Evolutionary conservation across 2,797 vertebrate genomes (phyloP).

Genomic region (Masticophis lateralis): DNA sequence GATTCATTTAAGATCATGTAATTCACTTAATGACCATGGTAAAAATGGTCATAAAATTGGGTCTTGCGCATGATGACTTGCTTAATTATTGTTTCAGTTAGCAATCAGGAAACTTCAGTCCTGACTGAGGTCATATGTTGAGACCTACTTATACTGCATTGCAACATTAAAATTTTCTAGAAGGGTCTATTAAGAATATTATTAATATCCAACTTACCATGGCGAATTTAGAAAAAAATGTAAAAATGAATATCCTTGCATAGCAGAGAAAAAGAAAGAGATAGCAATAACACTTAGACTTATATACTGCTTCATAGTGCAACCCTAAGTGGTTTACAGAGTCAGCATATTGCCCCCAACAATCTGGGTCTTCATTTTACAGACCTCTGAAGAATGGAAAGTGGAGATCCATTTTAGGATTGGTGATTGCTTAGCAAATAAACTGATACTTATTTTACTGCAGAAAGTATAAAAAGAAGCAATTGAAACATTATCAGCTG

Average conservation of each 20-base stretch:
- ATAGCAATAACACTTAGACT: not conserved
- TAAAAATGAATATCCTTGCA: not conserved
- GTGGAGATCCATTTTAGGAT: not conserved
- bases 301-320: not conserved
- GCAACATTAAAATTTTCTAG: not conserved
- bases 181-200: not conserved
- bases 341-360: not conserved
- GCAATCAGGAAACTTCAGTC: not conserved
- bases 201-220: not conserved
- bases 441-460: constrained; percentile 8
- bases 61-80: not conserved
- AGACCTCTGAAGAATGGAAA: not conserved
- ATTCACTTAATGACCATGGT: not conserved
- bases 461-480: not conserved
- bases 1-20: not conserved
- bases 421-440: constrained; percentile 9
- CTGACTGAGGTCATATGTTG: not conserved
- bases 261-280: not conserved
- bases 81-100: not conserved
- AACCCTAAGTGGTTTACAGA: not conserved
- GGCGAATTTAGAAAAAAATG: not conserved
- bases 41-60: not conserved
- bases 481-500: constrained; percentile 40
- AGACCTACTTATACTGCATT: not conserved
- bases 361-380: not conserved